Percentiles rank a stretch among this genome's conserved stretches.
These are phyloP conservation scores for Mionectes macconnelli DNA, from an alignment of 2,113 vertebrate genomes.

Conservation along the genomic window DNA sequence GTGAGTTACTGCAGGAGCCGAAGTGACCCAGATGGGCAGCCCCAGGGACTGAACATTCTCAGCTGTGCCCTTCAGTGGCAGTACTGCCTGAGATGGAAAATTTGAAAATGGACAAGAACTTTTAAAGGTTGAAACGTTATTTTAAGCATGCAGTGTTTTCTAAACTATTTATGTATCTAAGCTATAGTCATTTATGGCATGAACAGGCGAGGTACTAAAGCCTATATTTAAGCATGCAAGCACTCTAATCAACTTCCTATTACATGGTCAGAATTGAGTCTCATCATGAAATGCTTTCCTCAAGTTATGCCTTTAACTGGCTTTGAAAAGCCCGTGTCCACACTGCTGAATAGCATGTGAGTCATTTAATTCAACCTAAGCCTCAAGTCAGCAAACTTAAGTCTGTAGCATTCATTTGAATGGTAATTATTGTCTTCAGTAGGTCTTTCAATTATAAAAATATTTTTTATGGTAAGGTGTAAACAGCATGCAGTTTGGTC, in stretches of 20 bases:
- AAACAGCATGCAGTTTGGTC: not conserved
- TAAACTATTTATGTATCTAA: conserved; percentile 9
- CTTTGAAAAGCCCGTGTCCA: not conserved
- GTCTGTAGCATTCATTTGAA: not conserved
- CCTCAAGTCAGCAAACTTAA: not conserved
- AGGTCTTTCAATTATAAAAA: not conserved
- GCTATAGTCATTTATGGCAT: not conserved
- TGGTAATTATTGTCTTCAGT: not conserved
- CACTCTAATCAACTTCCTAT: not conserved
- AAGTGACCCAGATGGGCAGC: not conserved
- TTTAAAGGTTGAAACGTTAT: conserved; percentile 15
- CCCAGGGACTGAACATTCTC: not conserved
- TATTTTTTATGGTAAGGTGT: not conserved
- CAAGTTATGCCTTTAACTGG: not conserved
- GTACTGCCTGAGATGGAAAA: not conserved
- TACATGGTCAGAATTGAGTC: not conserved
- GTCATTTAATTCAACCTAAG: not conserved
- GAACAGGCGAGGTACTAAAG: not conserved
- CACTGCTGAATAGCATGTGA: fast-evolving
- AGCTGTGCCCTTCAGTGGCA: not conserved
- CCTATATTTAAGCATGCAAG: not conserved
- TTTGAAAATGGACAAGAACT: not conserved
- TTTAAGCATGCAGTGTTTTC: conserved; percentile 37
- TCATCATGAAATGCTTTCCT: not conserved
- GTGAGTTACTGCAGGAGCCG: not conserved